phyloP scores from a whole-genome alignment of 2,113 vertebrate genomes.

The Antechinus flavipes region DNA sequence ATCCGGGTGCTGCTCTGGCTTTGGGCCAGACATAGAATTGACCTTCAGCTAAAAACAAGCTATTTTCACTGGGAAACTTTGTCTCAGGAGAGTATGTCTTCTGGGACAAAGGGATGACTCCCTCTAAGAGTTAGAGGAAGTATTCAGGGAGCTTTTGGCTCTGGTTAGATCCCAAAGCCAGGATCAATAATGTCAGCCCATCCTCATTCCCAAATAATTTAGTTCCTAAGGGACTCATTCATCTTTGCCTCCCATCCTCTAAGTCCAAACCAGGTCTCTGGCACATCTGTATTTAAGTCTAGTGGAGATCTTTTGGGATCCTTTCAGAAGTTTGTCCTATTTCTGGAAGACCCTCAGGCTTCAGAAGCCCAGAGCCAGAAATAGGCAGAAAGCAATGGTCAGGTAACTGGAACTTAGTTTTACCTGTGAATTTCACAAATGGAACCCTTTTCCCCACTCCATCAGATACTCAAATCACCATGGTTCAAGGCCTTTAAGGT shows the following conservation, averaged over 20 bases:
- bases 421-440: constrained; percentile 35
- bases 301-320: background rate
- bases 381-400: background rate
- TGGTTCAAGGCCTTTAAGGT: background rate
- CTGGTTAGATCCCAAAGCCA: constrained; percentile 28
- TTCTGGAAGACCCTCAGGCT: background rate
- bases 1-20: constrained; percentile 1
- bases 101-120: background rate
- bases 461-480: constrained; percentile 52
- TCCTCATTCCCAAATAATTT: constrained; percentile 32
- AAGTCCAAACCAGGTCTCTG: background rate
- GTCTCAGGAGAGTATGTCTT: constrained; percentile 1
- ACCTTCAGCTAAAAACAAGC: background rate
- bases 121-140: constrained; percentile 37
- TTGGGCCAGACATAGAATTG: background rate
- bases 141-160: background rate
- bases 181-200: constrained; percentile 1
- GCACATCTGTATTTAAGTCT: background rate
- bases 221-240: constrained; percentile 30
- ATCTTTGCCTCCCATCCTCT: constrained; percentile 30
- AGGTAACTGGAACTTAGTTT: constrained; percentile 65
- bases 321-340: constrained; percentile 2
- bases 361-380: background rate
- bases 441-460: background rate
- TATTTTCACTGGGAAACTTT: constrained; percentile 25